Percentiles rank a stretch among this genome's conserved stretches.
Evolutionary conservation across 2,888 invertebrate species (phyloP).

Genomic region (Ophion ventricosus): DNA sequence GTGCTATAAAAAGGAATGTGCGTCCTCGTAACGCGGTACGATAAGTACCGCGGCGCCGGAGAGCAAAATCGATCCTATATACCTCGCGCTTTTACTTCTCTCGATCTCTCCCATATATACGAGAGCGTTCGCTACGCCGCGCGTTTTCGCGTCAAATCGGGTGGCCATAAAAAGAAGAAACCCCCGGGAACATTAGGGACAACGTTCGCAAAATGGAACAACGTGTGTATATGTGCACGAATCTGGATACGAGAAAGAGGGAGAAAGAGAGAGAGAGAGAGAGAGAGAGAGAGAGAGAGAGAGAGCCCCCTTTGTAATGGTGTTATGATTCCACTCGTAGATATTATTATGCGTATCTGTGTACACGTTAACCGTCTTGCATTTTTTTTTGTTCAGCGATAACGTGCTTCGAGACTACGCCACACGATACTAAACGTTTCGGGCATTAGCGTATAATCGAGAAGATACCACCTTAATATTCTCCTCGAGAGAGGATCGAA

Average conservation of each 20-base stretch:
- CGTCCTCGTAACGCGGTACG: conserved; percentile 82
- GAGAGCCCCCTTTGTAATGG: conserved; percentile 74
- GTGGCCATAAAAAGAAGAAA: conserved; percentile 79
- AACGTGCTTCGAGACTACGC: conserved; percentile 52
- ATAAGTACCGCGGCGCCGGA: conserved; percentile 78
- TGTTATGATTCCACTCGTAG: conserved; percentile 79
- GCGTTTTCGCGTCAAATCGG: conserved; percentile 75
- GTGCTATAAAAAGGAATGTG: conserved; percentile 81
- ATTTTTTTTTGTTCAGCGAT: conserved; percentile 54
- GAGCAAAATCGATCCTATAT: conserved; percentile 79
- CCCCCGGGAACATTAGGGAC: conserved; percentile 60
- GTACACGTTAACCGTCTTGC: conserved; percentile 38
- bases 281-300: too few relatives aligned
- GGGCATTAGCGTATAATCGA: conserved; percentile 71
- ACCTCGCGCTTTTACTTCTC: conserved; percentile 45
- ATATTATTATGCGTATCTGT: conserved; percentile 66
- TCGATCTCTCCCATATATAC: conserved; percentile 26
- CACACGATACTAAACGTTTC: conserved; percentile 72
- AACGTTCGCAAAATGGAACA: conserved; percentile 32
- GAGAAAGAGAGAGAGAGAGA: neutral
- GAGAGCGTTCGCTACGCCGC: conserved; percentile 28
- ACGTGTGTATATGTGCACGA: conserved; percentile 48
- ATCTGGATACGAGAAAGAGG: conserved; percentile 39
- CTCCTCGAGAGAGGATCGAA: conserved; percentile 24
- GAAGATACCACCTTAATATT: conserved; percentile 36